These are phyloP conservation scores for Caenorhabditis latens DNA, from an alignment of 1,140 invertebrate species.

Conservation along the genomic window DNA sequence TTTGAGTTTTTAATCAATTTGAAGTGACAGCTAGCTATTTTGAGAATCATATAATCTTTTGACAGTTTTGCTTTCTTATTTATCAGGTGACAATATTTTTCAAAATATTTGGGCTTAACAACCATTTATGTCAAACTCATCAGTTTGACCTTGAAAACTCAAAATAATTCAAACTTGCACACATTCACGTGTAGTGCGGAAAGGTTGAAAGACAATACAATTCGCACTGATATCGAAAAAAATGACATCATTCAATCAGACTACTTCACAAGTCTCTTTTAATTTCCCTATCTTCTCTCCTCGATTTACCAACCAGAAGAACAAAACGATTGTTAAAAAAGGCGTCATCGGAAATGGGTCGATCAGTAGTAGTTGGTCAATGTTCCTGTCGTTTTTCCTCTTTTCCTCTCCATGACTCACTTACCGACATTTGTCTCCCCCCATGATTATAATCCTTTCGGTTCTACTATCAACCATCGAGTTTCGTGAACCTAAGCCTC, in stretches of 20 bases:
- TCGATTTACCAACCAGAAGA: not conserved
- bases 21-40: too few species aligned
- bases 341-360: slow-evolving; percentile 42
- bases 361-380: slow-evolving; percentile 19
- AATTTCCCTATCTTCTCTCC: not conserved
- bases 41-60: too few species aligned
- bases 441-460: slow-evolving; percentile 25
- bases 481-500: slow-evolving; percentile 34
- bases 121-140: too few species aligned
- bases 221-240: not conserved
- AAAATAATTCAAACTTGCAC: not conserved
- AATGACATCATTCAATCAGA: slow-evolving; percentile 21
- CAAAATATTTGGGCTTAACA: too few species aligned
- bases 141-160: too few species aligned
- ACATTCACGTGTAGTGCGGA: not conserved
- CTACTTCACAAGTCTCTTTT: not conserved
- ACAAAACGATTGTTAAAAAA: slow-evolving; percentile 28
- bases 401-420: slow-evolving; percentile 8
- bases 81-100: too few species aligned
- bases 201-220: not conserved
- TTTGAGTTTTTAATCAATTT: too few species aligned
- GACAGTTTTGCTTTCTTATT: too few species aligned
- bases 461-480: not conserved
- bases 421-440: slow-evolving; percentile 7
- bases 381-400: not conserved